Evolutionary conservation across 37 sponge, comb jelly and placozoan species (phyloP), one percentile per base, ranked within the genome.

Genomic region (Bolinopsis microptera): DNA sequence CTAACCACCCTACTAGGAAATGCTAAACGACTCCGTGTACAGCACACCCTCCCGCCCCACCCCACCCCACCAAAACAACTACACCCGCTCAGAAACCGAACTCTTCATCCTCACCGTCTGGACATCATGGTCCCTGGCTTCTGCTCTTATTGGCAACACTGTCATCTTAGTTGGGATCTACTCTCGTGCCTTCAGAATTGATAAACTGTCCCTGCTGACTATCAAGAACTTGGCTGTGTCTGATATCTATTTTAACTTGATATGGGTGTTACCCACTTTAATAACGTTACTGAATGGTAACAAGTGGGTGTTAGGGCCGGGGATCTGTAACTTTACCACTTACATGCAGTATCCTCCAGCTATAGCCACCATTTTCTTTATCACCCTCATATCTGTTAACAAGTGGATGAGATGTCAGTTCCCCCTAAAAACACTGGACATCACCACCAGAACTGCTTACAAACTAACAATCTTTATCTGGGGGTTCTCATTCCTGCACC

Each of bases 291-390:
- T 35, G 24, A 23, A 18, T 9, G 83, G 38, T 9, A 82, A 82
- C 38, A 35, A 2, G 37, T 82, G 83, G 83, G 38, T 82, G 23
- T 36, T 82, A 36, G 83, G 83, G 31, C 35, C 1, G 8, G 24
- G 24, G 13, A 24, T 82, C 13, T 82, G 83, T 35, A 30, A 24
- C 38, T 31, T 35, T 35, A 82, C 83, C 3, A 36, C 38, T 3
- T 82, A 82, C 83, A 33, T 82, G 23, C 83, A 82, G 30, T 82
- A 82, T 36, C 83, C 83, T 36, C 83, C 83, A 3, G 83, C 83
- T 5, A 82, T 82, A 82, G 83, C 83, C 38, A 82, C 83, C 83
- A 82, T 82, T 23, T 35, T 82, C 38, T 82, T 82, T 36, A 82
- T 82, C 36, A 82, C 83, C 22, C 36, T 82, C 24, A 24, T 82